A percentile compares a stretch with the other conserved stretches of the same genome.
Conservation (phyloP, 2,797 vertebrate species). For the Chiroxiphia lanceolata region DNA sequence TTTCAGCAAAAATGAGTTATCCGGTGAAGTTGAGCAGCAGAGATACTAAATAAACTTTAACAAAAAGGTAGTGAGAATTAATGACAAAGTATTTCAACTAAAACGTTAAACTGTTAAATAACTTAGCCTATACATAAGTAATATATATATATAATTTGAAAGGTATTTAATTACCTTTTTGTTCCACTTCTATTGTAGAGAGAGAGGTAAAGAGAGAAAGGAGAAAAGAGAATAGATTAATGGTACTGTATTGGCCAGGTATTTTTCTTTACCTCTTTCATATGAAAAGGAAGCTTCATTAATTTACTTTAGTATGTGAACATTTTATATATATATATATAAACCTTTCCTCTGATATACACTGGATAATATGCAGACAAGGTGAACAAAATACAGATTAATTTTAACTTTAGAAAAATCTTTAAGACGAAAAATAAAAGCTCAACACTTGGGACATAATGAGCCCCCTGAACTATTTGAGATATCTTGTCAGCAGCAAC, state of each 20-base stretch:
- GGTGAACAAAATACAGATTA: constrained; percentile 35
- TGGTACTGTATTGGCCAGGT: constrained; percentile 79
- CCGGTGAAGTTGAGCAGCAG: constrained; percentile 79
- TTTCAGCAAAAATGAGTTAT: constrained; percentile 49
- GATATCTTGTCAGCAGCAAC: background rate
- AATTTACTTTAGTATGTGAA: constrained; percentile 70
- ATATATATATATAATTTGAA: constrained; percentile 77
- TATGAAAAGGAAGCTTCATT: constrained; percentile 73
- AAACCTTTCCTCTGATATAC: constrained; percentile 21
- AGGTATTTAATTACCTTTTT: constrained; percentile 99
- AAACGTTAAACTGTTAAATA: constrained; percentile 82
- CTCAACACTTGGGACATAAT: background rate
- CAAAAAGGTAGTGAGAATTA: constrained; percentile 79
- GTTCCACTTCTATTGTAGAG: constrained; percentile 99
- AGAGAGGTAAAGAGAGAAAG: constrained; percentile 85
- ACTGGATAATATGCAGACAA: constrained; percentile 30
- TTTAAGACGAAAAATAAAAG: background rate
- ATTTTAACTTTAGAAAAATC: constrained; percentile 13
- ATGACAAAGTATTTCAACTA: constrained; percentile 78
- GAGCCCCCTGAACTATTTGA: background rate
- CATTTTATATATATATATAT: background rate
- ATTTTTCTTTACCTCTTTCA: constrained; percentile 79
- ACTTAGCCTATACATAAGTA: constrained; percentile 79
- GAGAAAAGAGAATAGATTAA: constrained; percentile 86
- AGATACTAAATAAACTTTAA: constrained; percentile 77